These are phyloP conservation scores for Drepanosiphum platanoidis DNA, from an alignment of 2,888 invertebrate species.

Conservation along the genomic window DNA sequence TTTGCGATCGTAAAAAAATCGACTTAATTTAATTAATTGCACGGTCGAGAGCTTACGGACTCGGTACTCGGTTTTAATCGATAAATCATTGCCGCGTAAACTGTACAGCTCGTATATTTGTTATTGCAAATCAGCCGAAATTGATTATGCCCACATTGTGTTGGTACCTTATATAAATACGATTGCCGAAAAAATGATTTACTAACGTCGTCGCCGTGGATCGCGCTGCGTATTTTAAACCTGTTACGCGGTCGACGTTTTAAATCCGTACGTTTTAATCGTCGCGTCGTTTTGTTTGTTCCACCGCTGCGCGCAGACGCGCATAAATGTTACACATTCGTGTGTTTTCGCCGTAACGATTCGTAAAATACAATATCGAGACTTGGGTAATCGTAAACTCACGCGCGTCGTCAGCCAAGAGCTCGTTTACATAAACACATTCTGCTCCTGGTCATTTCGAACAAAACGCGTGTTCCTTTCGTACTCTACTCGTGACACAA, in stretches of 20 bases:
- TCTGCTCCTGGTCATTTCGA: not conserved
- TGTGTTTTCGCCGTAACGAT: not conserved
- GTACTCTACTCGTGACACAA: no score
- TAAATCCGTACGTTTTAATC: not conserved
- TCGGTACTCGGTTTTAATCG: not conserved
- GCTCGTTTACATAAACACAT: not conserved
- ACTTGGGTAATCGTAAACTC: not conserved
- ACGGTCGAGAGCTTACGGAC: not conserved
- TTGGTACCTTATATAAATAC: not conserved
- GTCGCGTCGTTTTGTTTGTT: not conserved
- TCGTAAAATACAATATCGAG: not conserved
- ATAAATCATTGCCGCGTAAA: slow-evolving; percentile 53
- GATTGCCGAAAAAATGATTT: not conserved
- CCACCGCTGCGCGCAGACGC: no score
- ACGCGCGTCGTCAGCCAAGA: not conserved
- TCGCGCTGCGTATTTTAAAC: no score
- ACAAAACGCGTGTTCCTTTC: not conserved
- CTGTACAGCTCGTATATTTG: not conserved
- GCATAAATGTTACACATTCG: not conserved
- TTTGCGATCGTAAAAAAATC: not conserved
- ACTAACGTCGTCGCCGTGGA: not conserved
- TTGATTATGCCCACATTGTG: not conserved
- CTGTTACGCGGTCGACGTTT: not conserved
- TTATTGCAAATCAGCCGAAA: slow-evolving; percentile 13
- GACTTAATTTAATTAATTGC: slow-evolving; percentile 31